Base-by-base conservation (phyloP, 2,797 vertebrate species). In the Hyperoplus immaculatus region DNA sequence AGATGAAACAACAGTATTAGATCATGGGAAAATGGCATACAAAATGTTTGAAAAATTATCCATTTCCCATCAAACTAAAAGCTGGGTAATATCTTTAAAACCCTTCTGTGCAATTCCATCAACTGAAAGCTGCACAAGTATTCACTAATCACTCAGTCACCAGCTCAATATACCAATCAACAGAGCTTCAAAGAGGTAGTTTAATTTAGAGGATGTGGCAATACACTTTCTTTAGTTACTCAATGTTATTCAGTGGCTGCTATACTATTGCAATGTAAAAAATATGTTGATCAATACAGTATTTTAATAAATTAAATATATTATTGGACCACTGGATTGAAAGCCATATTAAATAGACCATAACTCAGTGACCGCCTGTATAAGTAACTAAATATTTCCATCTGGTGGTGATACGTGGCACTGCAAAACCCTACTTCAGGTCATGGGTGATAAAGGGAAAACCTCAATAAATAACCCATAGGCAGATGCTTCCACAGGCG, bases 351-450 rank as follows among this genome's bases (percentile, higher is more conserved):
- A 72, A 66, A 38, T 57, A 14, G 11, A 38, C 50, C 4, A 9
- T 16, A 43, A 53, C 13, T 58, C 21, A 4, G 2, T 62, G 39
- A 36, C 61, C 12, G 15, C 14, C 1, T 45, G 16, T 36, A 16
- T 71, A 50, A 69, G 47, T 80, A 80, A 59, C 10, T 64, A 74
- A 85, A 85, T 75, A 78, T 56, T 80, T 16, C 90, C 89, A 91
- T 57, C 93, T 91, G 39, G 84, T 90, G 94, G 87, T 72, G 5
- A 75, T 43, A 61, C 46, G 18, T 10, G 66, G 67, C 58, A 89
- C 43, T 80, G 54, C 86, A 83, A n/a, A n/a, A 42, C 15, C 60
- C 53, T 63, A 29, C 41, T 51, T 4, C 45, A 14, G 18, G 13
- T 14, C 10, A 62, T 14, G 15, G 13, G 6, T n/a, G 29, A 11